Evolutionary conservation across 1,140 invertebrate species (phyloP), one percentile per base, ranked within the genome.

Genomic region (Nasonia giraulti): DNA sequence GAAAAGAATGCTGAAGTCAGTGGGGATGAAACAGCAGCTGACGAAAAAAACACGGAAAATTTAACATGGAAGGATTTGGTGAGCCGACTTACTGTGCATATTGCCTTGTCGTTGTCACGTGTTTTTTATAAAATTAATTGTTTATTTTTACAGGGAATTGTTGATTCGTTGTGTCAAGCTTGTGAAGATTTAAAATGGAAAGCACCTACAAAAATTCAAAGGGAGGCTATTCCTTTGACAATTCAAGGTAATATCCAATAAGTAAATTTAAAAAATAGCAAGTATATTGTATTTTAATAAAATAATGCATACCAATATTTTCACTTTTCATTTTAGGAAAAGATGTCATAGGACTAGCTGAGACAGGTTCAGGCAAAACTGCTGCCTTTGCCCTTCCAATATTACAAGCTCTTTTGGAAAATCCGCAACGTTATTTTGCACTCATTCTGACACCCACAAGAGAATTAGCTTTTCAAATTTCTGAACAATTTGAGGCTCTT

Each of bases 281-380:
- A 20, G 0, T 20, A 62, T 27, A 27, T 27, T 27, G 27, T 27
- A 62, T 20, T 5, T 1, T 5, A 62, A 14, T 62, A 62, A 62
- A 17, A 14, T n/a, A 6, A 5, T 5, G 20, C 20, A n/a, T 62
- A 14, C 7, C 7, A 44, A 44, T 44, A 11, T 31, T 71, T 2
- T 33, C 31, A 71, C 12, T 31, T 71, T 86, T 80, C 33, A 84
- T 87, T 88, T 17, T 87, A 96, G 96, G 95, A 11, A 97, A 97
- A 93, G 99, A 99, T 94, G 95, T 99, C 0, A 99, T 99, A 89
- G 99, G 98, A 27, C 93, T 99, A 77, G 98, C 99, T 2, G 98
- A 99, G 94, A 99, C 99, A 5, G 98, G 99, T 10, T 99, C 98
- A 8, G 99, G 99, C 20, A 99, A 99, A 94, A 99, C 99, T 1